Base-by-base conservation (phyloP, 2,888 invertebrate species). In the Nasonia oneida region DNA sequence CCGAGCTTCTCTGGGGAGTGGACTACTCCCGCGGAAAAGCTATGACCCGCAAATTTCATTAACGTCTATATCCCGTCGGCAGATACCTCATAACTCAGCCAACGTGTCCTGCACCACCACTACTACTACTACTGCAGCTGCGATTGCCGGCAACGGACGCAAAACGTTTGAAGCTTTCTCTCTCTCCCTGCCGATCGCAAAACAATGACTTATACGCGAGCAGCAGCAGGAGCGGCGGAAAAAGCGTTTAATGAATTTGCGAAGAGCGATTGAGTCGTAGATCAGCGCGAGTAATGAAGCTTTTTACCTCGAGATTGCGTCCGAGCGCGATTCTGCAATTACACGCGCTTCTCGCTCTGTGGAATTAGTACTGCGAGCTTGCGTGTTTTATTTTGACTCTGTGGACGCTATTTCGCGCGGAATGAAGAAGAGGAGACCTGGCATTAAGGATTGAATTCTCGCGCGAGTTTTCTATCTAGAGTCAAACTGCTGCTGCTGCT, bases 31-130 rank as follows among this genome's bases (percentile, higher is more conserved):
- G 12, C 50, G 39, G 83, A 75, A 84, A 84, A 75, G 84, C 84
- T 81, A 85, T 77, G 81, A 91, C 89, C 91, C 90, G 90, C 90
- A 91, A 91, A 92, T 92, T 92, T 92, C 92, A 91, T 92, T 92
- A 91, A 91, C 91, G 90, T 90, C 90, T 87, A 89, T 89, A 89
- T 87, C 87, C 42, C 73, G n/a, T 47, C 88, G 89, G 57, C 2
- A 90, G 90, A 91, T 90, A 90, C 88, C 71, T 87, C 88, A 88
- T 89, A 90, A 89, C 87, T 90, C 88, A 88, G 83, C 80, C 70
- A 74, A 47, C 88, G 39, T 50, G 42, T 75, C 75, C 29, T 29
- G n/a, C 15, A 70, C 15, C 37, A 18, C 39, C 10, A 42, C 42
- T 42, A 47, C 47, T 47, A 47, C 37, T 12, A 47, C 57, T n/a